phyloP scores from a whole-genome alignment of 2,888 invertebrate species.

The Caenorhabditis zanzibari region DNA sequence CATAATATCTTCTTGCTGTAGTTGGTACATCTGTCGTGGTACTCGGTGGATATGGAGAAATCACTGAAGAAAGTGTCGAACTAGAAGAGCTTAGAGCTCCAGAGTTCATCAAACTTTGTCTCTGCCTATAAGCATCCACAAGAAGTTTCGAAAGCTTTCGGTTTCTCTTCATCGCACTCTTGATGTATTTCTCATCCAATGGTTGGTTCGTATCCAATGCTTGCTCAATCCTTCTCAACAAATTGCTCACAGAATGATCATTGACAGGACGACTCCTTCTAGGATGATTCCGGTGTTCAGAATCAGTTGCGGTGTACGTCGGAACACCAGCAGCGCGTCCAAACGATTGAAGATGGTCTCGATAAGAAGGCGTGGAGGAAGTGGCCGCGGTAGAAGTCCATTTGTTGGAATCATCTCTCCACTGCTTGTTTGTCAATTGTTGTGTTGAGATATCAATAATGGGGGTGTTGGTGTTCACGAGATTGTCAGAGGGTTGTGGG shows the following conservation, averaged over 20 bases:
- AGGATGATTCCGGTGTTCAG: neutral
- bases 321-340: constrained; percentile 23
- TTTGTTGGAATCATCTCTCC: constrained; percentile 44
- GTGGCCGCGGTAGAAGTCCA: constrained; percentile 21
- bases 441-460: constrained; percentile 64
- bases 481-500: constrained; percentile 42
- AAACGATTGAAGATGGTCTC: constrained; percentile 42
- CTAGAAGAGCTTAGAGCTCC: constrained; percentile 8
- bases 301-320: constrained; percentile 3
- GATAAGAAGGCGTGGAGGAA: constrained; percentile 27
- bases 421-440: constrained; percentile 55
- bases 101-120: constrained; percentile 39
- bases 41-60: constrained; percentile 21
- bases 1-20: neutral
- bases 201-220: constrained; percentile 62
- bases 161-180: constrained; percentile 64
- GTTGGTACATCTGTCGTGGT: neutral
- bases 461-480: constrained; percentile 37
- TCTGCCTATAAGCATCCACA: constrained; percentile 66
- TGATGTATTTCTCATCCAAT: constrained; percentile 67
- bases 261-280: constrained; percentile 15
- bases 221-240: constrained; percentile 64
- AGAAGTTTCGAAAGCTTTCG: constrained; percentile 67
- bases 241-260: constrained; percentile 57
- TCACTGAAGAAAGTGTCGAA: neutral